Evolutionary conservation across 2,888 invertebrate species (phyloP).

Genomic region (Alloplasta piceator): DNA sequence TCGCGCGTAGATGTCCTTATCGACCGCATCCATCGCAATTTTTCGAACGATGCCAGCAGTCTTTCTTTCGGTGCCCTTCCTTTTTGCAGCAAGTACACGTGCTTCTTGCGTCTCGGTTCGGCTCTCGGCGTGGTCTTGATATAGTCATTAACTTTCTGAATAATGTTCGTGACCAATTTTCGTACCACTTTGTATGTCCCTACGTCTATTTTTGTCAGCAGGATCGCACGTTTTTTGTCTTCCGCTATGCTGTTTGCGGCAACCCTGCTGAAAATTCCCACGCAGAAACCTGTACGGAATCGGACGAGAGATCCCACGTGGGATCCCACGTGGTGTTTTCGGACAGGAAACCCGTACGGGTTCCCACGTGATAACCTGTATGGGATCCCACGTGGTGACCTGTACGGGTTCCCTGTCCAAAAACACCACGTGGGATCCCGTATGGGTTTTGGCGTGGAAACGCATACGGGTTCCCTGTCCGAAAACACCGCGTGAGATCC

Average conservation of each 20-base stretch:
- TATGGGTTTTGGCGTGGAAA: too few species aligned
- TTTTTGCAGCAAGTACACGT: constrained; percentile 41
- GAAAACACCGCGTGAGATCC: too few species aligned
- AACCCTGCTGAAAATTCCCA: too few species aligned
- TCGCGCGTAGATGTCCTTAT: constrained; percentile 30
- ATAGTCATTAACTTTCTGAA: constrained; percentile 6
- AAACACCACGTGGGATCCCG: too few species aligned
- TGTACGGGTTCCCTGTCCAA: too few species aligned
- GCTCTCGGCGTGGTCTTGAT: constrained; percentile 11
- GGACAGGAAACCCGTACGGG: too few species aligned
- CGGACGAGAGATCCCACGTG: too few species aligned
- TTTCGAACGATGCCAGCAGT: constrained; percentile 34
- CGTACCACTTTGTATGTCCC: constrained; percentile 28
- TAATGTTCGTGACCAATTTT: constrained; percentile 6
- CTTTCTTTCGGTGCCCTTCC: constrained; percentile 8
- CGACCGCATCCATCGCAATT: constrained; percentile 36
- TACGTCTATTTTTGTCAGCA: constrained; percentile 44
- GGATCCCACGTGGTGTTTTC: too few species aligned
- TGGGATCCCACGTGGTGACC: too few species aligned
- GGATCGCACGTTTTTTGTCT: constrained; percentile 45
- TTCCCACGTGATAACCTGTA: too few species aligned
- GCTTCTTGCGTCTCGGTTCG: constrained; percentile 10
- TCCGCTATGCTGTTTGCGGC: constrained; percentile 17
- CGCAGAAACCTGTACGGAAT: too few species aligned
- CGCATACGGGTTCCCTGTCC: too few species aligned